A percentile compares a stretch with the other conserved stretches of the same genome.
These are phyloP conservation scores for Erynnis tages DNA, from an alignment of 2,888 invertebrate genomes.

Conservation along the genomic window DNA sequence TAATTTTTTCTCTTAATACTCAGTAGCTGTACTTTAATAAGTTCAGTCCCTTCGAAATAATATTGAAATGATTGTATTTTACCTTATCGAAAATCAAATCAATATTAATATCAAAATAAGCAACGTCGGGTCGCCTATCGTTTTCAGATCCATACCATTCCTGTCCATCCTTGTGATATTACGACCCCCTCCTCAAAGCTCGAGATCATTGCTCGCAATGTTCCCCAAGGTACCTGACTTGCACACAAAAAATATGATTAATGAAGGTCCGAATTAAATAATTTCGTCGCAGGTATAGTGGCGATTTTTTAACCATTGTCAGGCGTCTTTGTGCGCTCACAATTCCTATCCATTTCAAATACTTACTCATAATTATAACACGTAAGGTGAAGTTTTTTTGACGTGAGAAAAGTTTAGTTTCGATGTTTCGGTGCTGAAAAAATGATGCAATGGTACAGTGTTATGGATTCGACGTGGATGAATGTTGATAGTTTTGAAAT, in stretches of 20 bases:
- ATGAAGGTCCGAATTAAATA: constrained; percentile 72
- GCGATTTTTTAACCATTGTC: constrained; percentile 56
- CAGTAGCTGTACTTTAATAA: no score
- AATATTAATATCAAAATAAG: constrained; percentile 10
- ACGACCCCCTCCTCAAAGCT: constrained; percentile 33
- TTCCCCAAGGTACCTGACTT: constrained; percentile 52
- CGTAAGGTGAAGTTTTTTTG: constrained; percentile 2
- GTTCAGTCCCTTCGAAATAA: no score
- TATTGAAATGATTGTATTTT: no score
- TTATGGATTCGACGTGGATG: background rate
- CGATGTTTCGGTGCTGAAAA: background rate
- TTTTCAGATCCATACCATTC: constrained; percentile 20
- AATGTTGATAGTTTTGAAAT: no score
- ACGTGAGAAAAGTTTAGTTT: constrained; percentile 25
- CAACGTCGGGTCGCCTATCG: background rate
- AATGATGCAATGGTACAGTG: background rate
- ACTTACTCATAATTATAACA: constrained; percentile 33
- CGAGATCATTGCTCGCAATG: constrained; percentile 64
- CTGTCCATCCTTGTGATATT: constrained; percentile 37
- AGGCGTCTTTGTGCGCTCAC: constrained; percentile 31
- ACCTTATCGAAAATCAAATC: background rate
- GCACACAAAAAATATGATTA: constrained; percentile 75
- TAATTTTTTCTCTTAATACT: no score
- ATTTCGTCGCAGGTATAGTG: constrained; percentile 62
- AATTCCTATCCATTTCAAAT: constrained; percentile 37